A percentile compares a stretch with the other conserved stretches of the same genome.
These are phyloP conservation scores for Myotis davidii DNA, from an alignment of 2,113 vertebrate species.

Conservation along the genomic window DNA sequence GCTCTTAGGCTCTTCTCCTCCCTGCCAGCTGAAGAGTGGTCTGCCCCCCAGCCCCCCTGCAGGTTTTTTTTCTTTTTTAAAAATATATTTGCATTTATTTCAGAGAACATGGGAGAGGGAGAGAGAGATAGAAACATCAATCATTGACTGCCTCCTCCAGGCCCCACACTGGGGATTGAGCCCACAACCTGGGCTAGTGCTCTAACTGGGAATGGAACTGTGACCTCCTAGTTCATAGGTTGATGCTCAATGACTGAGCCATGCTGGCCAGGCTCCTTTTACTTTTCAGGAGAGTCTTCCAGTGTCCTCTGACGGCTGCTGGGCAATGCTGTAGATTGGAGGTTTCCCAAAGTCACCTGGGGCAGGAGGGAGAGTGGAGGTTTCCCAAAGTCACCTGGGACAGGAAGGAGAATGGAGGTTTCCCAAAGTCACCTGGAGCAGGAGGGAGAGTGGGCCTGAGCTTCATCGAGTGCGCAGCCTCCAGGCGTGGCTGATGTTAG, in stretches of 20 bases:
- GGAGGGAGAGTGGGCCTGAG: not conserved
- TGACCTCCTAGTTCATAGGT: too few relatives aligned
- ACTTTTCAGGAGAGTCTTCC: not conserved
- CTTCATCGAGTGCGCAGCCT: rapidly evolving
- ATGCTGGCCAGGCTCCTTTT: not conserved
- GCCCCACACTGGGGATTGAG: too few relatives aligned
- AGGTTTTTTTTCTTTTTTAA: not conserved
- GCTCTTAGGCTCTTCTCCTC: not conserved
- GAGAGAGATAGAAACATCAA: too few relatives aligned
- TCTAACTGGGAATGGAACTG: too few relatives aligned
- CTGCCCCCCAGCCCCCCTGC: not conserved
- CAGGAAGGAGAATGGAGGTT: not conserved
- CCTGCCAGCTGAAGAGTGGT: not conserved
- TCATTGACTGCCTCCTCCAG: too few relatives aligned
- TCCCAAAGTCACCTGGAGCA: not conserved
- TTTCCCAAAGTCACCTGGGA: not conserved
- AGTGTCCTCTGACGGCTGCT: not conserved
- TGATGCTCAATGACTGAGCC: too few relatives aligned
- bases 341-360: not conserved
- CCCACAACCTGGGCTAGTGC: too few relatives aligned
- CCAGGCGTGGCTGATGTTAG: rapidly evolving
- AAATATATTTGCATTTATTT: too few relatives aligned
- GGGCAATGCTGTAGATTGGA: too few relatives aligned
- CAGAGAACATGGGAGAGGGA: too few relatives aligned
- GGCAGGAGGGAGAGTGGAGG: not conserved